Evolutionary conservation across 1,140 invertebrate species (phyloP).

Genomic region (Musca vetustissima): DNA sequence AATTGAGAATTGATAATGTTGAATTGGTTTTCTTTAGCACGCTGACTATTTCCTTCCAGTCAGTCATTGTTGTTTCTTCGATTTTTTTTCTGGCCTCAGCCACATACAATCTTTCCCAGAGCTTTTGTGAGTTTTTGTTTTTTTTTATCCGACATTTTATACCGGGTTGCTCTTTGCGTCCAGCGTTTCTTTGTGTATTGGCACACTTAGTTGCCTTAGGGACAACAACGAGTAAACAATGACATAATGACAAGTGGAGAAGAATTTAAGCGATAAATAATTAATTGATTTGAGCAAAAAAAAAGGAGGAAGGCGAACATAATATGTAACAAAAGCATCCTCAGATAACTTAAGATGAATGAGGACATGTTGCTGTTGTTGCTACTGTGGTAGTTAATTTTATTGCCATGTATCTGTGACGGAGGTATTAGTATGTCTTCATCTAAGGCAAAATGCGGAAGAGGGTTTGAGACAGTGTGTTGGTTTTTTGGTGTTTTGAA

Average conservation of each 20-base stretch:
- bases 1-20: constrained; percentile 56
- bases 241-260: constrained; percentile 56
- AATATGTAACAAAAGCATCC: constrained; percentile 29
- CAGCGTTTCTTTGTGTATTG: neutral
- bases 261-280: constrained; percentile 57
- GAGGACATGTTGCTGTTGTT: constrained; percentile 7
- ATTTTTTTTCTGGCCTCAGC: neutral
- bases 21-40: constrained; percentile 29
- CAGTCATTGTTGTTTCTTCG: neutral
- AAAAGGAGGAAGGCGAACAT: too few relatives aligned
- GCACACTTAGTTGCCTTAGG: constrained; percentile 12
- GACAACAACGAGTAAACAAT: constrained; percentile 42
- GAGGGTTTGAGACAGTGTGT: too few relatives aligned
- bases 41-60: constrained; percentile 32
- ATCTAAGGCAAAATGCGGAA: too few relatives aligned
- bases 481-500: too few relatives aligned
- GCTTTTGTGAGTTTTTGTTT: constrained; percentile 1
- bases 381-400: constrained; percentile 14
- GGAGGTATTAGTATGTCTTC: neutral
- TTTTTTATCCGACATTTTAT: neutral
- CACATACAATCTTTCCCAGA: neutral
- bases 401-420: neutral
- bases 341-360: constrained; percentile 19
- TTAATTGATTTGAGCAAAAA: constrained; percentile 52
- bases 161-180: neutral